Evolutionary conservation across 2,797 vertebrate genomes (phyloP).

Genomic region (Hozukius guyotensis): DNA sequence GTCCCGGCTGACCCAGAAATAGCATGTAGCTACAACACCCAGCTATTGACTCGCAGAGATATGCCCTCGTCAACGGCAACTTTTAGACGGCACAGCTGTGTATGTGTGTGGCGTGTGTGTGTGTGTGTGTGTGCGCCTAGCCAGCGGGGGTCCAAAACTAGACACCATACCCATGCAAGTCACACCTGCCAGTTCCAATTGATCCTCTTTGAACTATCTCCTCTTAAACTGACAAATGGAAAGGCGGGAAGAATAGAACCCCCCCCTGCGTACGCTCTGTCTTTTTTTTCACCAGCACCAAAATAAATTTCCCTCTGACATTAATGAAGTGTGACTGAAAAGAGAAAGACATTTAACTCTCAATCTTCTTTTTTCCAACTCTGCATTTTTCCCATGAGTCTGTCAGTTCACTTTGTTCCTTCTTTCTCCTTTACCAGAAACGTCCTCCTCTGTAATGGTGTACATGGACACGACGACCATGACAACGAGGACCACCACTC

Average conservation of each 20-base stretch:
- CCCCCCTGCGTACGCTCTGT: background rate
- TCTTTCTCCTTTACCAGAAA: slow-evolving; percentile 75
- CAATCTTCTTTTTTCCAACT: background rate
- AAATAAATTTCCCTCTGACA: slow-evolving; percentile 33
- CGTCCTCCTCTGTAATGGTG: slow-evolving; percentile 87
- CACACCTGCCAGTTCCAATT: slow-evolving; percentile 67
- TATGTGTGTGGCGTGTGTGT: slow-evolving; percentile 1
- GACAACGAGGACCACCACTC: slow-evolving; percentile 71
- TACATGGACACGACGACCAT: slow-evolving; percentile 83
- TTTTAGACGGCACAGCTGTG: slow-evolving; percentile 53
- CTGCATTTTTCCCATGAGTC: background rate
- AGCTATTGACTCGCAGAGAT: slow-evolving; percentile 39
- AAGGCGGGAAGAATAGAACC: slow-evolving; percentile 30
- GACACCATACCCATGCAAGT: slow-evolving; percentile 35
- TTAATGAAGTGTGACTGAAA: slow-evolving; percentile 41
- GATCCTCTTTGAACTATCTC: slow-evolving; percentile 58
- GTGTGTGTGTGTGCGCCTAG: slow-evolving; percentile 7
- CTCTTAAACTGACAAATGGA: slow-evolving; percentile 51
- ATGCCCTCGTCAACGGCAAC: slow-evolving; percentile 30
- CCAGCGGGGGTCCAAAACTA: slow-evolving; percentile 38
- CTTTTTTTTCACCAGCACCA: slow-evolving; percentile 18
- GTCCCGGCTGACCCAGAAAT: slow-evolving; percentile 59
- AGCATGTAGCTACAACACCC: slow-evolving; percentile 24
- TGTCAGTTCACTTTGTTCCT: background rate
- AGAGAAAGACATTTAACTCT: background rate